These are phyloP conservation scores for Papilio helenus DNA, from an alignment of 1,140 invertebrate genomes.

Conservation along the genomic window DNA sequence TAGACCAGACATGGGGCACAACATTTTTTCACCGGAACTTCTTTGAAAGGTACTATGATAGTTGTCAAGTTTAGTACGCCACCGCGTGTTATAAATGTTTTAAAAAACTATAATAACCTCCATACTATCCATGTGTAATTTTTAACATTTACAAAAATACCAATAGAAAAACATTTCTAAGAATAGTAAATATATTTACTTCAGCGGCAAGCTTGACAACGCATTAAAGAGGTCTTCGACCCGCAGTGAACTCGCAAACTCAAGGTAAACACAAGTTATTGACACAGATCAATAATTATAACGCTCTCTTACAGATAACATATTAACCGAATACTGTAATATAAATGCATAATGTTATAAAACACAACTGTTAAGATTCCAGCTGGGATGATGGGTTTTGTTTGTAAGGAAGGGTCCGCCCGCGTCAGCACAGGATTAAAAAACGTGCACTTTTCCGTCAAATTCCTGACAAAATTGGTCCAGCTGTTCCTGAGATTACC, in stretches of 20 bases:
- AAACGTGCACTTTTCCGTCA: too few relatives aligned
- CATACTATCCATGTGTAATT: too few relatives aligned
- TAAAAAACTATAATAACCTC: too few relatives aligned
- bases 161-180: neutral
- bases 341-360: neutral
- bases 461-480: too few relatives aligned
- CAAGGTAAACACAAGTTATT: slow-evolving; percentile 18
- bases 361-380: neutral
- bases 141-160: neutral
- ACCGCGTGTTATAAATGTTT: too few relatives aligned
- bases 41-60: too few relatives aligned
- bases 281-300: slow-evolving; percentile 22
- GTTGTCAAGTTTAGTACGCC: too few relatives aligned
- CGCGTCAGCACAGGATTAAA: too few relatives aligned
- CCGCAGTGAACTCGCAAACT: slow-evolving; percentile 7
- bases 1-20: too few relatives aligned
- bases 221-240: neutral
- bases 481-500: too few relatives aligned
- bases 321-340: neutral
- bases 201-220: neutral
- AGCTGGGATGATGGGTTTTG: neutral
- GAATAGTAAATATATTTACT: neutral
- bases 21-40: too few relatives aligned
- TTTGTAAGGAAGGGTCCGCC: too few relatives aligned
- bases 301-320: neutral